Evolutionary conservation across 2,888 invertebrate genomes (phyloP).

Genomic region (Drosophila pseudotalamancana): DNA sequence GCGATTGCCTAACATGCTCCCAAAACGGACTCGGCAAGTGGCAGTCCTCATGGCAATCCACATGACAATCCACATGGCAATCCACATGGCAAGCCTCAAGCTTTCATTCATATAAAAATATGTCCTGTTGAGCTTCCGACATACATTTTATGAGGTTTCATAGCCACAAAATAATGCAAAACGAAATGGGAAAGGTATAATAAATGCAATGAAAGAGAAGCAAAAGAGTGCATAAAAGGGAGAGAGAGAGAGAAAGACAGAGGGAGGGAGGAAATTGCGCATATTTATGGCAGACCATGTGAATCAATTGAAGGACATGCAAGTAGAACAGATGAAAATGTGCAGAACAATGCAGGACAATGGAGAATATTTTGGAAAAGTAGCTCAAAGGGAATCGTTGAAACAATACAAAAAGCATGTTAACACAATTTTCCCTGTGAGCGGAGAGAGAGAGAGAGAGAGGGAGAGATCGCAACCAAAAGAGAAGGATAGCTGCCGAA

Average conservation of each 20-base stretch:
- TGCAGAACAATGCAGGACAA: constrained; percentile 18
- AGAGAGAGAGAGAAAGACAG: not conserved
- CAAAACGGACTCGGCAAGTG: not conserved
- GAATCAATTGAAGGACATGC: constrained; percentile 28
- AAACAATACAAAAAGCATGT: constrained; percentile 11
- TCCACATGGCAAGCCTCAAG: not conserved
- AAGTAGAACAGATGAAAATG: constrained; percentile 16
- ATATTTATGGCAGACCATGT: constrained; percentile 30
- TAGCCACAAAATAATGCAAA: not conserved
- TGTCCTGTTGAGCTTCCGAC: constrained; percentile 5
- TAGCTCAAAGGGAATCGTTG: constrained; percentile 28
- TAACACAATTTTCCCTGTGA: not conserved
- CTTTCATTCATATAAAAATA: no score
- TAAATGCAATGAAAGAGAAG: not conserved
- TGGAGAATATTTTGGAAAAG: constrained; percentile 11
- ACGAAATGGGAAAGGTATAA: constrained; percentile 3
- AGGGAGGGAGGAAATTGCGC: not conserved
- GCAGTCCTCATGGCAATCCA: constrained; percentile 9
- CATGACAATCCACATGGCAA: constrained; percentile 1
- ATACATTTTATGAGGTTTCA: not conserved
- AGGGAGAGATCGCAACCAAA: no score
- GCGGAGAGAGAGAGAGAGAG: not conserved
- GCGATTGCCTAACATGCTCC: constrained; percentile 31
- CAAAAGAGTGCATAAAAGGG: not conserved
- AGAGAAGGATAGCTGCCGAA: no score